These are phyloP conservation scores for Pyrocoelia pectoralis DNA, from an alignment of 2,888 invertebrate genomes.

Conservation along the genomic window DNA sequence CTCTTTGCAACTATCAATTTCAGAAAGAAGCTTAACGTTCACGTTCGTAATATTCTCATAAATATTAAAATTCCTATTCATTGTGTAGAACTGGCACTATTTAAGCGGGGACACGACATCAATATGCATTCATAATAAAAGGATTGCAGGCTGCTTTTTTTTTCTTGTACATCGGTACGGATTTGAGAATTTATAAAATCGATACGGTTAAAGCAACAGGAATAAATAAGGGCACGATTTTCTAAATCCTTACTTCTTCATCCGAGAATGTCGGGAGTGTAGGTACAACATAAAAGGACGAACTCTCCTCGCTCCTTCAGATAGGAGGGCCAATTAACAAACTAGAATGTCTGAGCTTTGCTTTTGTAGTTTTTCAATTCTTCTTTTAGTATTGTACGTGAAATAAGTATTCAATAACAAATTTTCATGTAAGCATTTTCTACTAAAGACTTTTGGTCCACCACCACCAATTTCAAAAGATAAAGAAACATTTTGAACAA, in stretches of 20 bases:
- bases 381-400: too few relatives aligned
- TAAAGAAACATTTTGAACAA: too few relatives aligned
- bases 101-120: not conserved
- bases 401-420: too few relatives aligned
- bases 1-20: conserved; percentile 28
- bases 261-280: conserved; percentile 20
- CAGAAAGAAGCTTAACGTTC: conserved; percentile 24
- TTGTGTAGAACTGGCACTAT: conserved; percentile 9
- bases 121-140: conserved; percentile 11
- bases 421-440: too few relatives aligned
- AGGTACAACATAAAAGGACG: conserved; percentile 25
- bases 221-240: not conserved
- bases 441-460: too few relatives aligned
- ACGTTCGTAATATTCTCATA: conserved; percentile 14
- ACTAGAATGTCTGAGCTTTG: too few relatives aligned
- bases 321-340: not conserved
- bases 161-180: not conserved
- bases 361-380: too few relatives aligned
- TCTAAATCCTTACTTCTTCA: conserved; percentile 5
- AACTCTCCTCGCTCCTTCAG: conserved; percentile 5
- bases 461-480: too few relatives aligned
- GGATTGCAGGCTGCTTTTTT: not conserved
- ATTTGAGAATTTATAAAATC: conserved; percentile 7
- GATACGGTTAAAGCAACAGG: conserved; percentile 8
- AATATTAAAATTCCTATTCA: conserved; percentile 25